These are phyloP conservation scores for Sminthurinus signatus DNA, from an alignment of 1,140 invertebrate genomes.

Conservation along the genomic window DNA sequence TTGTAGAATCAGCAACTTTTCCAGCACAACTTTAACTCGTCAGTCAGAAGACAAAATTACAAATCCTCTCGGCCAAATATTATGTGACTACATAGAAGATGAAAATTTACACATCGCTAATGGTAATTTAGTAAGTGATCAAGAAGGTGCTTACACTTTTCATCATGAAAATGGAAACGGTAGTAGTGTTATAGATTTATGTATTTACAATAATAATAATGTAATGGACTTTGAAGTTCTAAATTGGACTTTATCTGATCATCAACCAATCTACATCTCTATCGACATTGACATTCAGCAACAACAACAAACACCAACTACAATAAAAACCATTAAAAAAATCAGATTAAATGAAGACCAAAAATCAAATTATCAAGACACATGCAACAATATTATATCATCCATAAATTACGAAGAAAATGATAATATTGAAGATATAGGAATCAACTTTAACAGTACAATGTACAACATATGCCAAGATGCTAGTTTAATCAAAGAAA, in stretches of 20 bases:
- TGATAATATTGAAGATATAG: too few relatives aligned
- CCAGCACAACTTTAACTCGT: neutral
- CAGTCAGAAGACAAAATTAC: neutral
- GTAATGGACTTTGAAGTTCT: neutral
- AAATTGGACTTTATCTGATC: neutral
- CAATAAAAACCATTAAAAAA: too few relatives aligned
- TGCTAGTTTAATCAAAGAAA: too few relatives aligned
- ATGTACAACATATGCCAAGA: too few relatives aligned
- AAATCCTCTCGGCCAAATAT: neutral
- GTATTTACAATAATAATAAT: neutral
- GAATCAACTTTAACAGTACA: too few relatives aligned
- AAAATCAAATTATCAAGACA: too few relatives aligned
- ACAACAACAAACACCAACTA: too few relatives aligned
- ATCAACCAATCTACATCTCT: conserved; percentile 9
- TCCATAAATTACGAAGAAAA: too few relatives aligned
- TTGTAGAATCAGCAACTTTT: neutral
- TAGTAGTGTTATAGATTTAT: neutral
- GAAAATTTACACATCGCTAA: neutral
- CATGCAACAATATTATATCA: too few relatives aligned
- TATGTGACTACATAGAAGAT: neutral
- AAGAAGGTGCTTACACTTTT: neutral
- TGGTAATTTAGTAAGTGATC: neutral
- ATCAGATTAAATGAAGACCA: too few relatives aligned
- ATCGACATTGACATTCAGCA: too few relatives aligned
- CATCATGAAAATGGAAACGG: neutral